phyloP scores from a whole-genome alignment of 2,113 vertebrate genomes.

The Heliornis fulica region DNA sequence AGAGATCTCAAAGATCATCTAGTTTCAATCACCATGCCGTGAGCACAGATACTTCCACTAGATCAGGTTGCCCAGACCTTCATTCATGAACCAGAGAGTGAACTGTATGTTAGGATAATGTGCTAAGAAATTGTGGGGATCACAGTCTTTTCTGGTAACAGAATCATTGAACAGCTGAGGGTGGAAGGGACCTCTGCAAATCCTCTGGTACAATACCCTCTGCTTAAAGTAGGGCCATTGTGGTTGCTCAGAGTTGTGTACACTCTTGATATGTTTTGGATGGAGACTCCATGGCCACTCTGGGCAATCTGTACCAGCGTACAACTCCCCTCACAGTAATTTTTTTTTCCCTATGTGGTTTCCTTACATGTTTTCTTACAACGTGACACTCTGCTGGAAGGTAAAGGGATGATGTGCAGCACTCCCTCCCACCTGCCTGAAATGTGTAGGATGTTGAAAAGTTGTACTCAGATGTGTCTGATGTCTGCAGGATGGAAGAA shows the following conservation, averaged over 20 bases:
- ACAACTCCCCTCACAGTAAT: background rate
- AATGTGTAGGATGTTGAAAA: background rate
- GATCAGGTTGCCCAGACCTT: too few relatives aligned
- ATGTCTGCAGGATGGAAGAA: background rate
- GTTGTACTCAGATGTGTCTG: background rate
- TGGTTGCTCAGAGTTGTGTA: background rate
- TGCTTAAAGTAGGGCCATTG: background rate
- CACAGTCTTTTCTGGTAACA: background rate
- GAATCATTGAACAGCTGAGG: background rate
- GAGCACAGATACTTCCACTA: too few relatives aligned
- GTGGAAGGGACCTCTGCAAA: background rate
- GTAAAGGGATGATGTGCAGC: background rate
- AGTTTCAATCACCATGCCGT: too few relatives aligned
- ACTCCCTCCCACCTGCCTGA: background rate
- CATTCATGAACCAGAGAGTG: background rate
- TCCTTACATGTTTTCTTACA: background rate
- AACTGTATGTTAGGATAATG: background rate
- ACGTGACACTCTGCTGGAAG: background rate
- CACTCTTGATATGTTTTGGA: background rate
- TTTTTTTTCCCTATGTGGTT: background rate
- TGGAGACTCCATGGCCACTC: background rate
- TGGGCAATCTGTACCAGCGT: background rate
- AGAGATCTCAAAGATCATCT: too few relatives aligned
- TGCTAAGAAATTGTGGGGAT: background rate
- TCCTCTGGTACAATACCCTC: background rate